Base-by-base conservation (phyloP, 2,888 invertebrate species). In the Phengaris alcon region DNA sequence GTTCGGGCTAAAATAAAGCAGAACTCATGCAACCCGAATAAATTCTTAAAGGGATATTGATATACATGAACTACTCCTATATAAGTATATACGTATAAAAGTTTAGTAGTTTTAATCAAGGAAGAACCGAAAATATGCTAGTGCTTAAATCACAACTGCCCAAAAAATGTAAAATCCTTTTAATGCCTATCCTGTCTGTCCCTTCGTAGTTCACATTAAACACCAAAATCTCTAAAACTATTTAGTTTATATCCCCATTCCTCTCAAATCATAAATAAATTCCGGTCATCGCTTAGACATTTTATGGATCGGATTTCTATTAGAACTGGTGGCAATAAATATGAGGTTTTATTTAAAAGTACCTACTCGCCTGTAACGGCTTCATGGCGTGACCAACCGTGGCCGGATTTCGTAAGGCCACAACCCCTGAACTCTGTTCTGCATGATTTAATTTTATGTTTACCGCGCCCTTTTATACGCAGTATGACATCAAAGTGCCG, bases 281-380 rank as follows among this genome's bases (percentile, higher is more conserved):
- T 52, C 52, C 72, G 52, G 72, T 13, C 72, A 54, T 70, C 48
- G 70, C 72, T 52, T 72, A 72, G 35, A 72, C 52, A 72, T 72
- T 72, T 54, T 72, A 72, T 72, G 72, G 72, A 72, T 72, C 54
- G 52, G 72, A 72, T 72, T 72, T 72, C 51, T 52, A 72, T 54
- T 72, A 72, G 54, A 52, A 52, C 54, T 54, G 35, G 12, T 52
- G 72, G 72, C 54, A 72, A 72, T 72, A 72, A 72, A 72, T 72
- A 72, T 72, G 51, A 35, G 51, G 51, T 72, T 72, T 72, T 72
- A 72, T 72, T 72, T 35, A 54, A 72, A 72, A 54, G 72, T 22
- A 22, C 72, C 72, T 22, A 22, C 72, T 54, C 22, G 72, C 70
- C 15, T 59, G 72, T 72, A 54, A 54, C 52, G 35, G 72, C 52